Evolutionary conservation across 2,797 vertebrate species (phyloP).

Genomic region (Chromobotia macracanthus): DNA sequence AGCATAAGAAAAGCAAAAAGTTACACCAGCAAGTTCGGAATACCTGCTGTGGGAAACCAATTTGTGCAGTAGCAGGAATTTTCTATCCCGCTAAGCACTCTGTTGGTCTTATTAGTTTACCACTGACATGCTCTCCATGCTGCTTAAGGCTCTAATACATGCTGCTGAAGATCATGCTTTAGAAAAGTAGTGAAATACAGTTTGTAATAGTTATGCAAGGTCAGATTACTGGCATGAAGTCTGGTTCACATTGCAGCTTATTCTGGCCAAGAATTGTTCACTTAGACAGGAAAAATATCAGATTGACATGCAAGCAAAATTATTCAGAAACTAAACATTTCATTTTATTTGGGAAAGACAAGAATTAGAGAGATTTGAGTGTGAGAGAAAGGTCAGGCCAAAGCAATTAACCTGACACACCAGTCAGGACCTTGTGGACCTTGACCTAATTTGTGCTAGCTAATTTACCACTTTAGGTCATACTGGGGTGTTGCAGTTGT

Average conservation of each 20-base stretch:
- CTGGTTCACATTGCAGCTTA: not conserved
- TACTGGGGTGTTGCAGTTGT: not conserved
- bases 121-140: not conserved
- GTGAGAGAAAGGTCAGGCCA: conserved; percentile 50
- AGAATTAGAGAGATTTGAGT: conserved; percentile 23
- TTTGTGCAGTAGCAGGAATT: not conserved
- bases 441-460: conserved; percentile 13
- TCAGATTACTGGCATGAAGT: not conserved
- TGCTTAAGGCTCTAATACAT: not conserved
- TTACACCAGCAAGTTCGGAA: not conserved
- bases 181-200: not conserved
- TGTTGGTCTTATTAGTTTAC: not conserved
- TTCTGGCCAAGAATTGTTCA: too few species aligned
- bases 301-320: not conserved
- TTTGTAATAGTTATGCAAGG: not conserved
- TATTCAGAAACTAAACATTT: conserved; percentile 17
- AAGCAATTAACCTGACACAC: conserved; percentile 25
- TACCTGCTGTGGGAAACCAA: not conserved
- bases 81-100: not conserved
- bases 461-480: conserved; percentile 17
- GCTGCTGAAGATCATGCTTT: conserved; percentile 5
- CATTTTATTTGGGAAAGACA: not conserved
- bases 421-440: conserved; percentile 42
- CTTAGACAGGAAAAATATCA: not conserved
- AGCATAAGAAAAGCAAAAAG: not conserved